Evolutionary conservation across 2,888 invertebrate species (phyloP).

Genomic region (Bedellia somnulentella): DNA sequence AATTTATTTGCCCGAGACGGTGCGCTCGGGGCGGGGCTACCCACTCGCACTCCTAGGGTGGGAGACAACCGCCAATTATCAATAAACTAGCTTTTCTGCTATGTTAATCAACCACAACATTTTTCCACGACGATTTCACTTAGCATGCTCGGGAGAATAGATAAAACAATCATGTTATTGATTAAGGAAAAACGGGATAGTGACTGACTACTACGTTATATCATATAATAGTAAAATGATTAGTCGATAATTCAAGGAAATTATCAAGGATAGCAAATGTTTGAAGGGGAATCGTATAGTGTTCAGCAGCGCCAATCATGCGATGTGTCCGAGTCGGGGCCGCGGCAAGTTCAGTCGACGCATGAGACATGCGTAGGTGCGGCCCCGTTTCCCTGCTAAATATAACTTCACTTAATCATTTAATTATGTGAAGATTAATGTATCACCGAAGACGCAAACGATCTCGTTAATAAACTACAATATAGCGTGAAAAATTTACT

Average conservation of each 20-base stretch:
- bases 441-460: conserved; percentile 41
- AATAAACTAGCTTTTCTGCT: conserved; percentile 54
- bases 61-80: conserved; percentile 50
- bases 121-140: conserved; percentile 54
- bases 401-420: conserved; percentile 59
- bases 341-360: no score
- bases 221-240: no score
- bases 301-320: conserved; percentile 9
- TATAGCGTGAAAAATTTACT: conserved; percentile 30
- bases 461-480: conserved; percentile 42
- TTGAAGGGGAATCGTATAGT: no score
- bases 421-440: conserved; percentile 60
- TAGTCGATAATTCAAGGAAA: no score
- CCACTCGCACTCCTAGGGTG: conserved; percentile 27
- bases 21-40: conserved; percentile 23
- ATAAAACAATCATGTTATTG: no score
- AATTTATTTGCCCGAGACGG: conserved; percentile 30
- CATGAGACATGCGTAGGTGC: conserved; percentile 28
- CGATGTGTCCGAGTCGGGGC: conserved; percentile 20
- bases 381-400: conserved; percentile 54
- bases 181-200: no score
- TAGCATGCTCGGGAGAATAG: no score
- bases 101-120: conserved; percentile 52
- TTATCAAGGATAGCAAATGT: no score
- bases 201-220: no score